Base-by-base conservation (phyloP, 1,140 invertebrate genomes). In the Dufourea novaeangliae region DNA sequence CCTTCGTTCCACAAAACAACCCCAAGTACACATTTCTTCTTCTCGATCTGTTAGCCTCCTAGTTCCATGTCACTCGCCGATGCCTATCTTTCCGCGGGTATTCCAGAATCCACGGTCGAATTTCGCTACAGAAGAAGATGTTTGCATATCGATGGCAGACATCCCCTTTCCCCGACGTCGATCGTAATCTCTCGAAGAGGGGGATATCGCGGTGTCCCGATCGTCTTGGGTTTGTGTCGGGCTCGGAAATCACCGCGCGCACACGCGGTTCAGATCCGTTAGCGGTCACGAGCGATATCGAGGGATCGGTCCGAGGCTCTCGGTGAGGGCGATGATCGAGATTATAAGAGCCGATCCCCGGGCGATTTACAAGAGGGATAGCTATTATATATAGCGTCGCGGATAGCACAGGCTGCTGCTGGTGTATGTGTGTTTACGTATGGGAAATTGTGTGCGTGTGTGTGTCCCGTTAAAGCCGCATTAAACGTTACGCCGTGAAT, bases 261-360 rank as follows among this genome's bases (percentile, higher is more conserved):
- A n/a, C n/a, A n/a, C n/a, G n/a, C 57, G 22, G 29, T 46, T 46
- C 11, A 63, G 67, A 78, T 27, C 73, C 73, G 79, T 82, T 83
- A 83, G 61, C 52, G 54, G 27, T 50, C 44, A 61, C 73, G 61
- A 56, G 62, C 80, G 74, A 83, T 83, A 83, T 82, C 80, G 73
- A n/a, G n/a, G 44, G 80, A 80, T 80, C 67, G 78, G 41, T n/a
- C 39, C 20, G 27, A 56, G n/a, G n/a, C n/a, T n/a, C n/a, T 17
- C 46, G n/a, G 41, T 17, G 14, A 20, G 41, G 63, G 34, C 64
- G 64, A 69, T 17, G 46, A 73, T 79, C 69, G 78, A 76, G 75
- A 81, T 69, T 83, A 74, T 74, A 79, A 78, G 78, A 61, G 72
- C 32, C 61, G 71, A 78, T 84, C n/a, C 61, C 52, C 29, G 56